Evolutionary conservation across 2,113 vertebrate genomes (phyloP).

Genomic region (Phrynocephalus versicolor): DNA sequence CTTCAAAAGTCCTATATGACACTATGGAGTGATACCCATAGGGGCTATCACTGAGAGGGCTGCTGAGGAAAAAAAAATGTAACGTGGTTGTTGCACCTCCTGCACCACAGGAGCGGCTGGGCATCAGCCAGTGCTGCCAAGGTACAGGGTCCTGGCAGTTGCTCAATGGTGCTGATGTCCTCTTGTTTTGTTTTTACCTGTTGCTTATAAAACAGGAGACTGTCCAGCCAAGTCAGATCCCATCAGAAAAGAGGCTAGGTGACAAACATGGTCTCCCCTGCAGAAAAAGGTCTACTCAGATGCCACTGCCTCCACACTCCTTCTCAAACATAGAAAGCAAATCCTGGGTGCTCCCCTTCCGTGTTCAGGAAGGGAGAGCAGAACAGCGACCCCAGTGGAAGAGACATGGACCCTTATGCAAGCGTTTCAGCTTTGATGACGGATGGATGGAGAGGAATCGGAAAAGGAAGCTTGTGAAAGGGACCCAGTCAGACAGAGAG

Average conservation of each 20-base stretch:
- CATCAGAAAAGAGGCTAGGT: constrained; percentile 58
- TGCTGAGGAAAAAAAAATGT: neutral
- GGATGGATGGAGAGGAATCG: constrained; percentile 85
- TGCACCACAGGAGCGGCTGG: neutral
- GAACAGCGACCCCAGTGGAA: constrained; percentile 45
- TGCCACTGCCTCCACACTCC: constrained; percentile 38
- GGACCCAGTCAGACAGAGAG: constrained; percentile 64
- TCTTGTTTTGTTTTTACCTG: constrained; percentile 55
- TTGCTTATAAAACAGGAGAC: constrained; percentile 66
- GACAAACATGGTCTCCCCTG: constrained; percentile 56
- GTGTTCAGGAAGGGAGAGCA: constrained; percentile 54
- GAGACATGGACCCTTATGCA: constrained; percentile 52
- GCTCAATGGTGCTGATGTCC: neutral
- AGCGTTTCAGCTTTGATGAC: constrained; percentile 80
- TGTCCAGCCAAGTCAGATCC: constrained; percentile 56
- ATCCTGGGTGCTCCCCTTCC: constrained; percentile 54
- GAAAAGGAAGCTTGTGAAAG: constrained; percentile 74
- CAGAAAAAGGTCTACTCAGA: constrained; percentile 52
- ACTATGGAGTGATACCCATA: neutral
- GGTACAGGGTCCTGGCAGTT: neutral
- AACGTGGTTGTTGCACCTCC: neutral
- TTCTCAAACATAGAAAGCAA: constrained; percentile 47
- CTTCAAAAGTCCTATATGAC: neutral
- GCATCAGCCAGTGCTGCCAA: neutral
- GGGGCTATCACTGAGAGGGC: too few relatives aligned